phyloP scores from a whole-genome alignment of 2,113 vertebrate species.

The Pholis gunnellus region DNA sequence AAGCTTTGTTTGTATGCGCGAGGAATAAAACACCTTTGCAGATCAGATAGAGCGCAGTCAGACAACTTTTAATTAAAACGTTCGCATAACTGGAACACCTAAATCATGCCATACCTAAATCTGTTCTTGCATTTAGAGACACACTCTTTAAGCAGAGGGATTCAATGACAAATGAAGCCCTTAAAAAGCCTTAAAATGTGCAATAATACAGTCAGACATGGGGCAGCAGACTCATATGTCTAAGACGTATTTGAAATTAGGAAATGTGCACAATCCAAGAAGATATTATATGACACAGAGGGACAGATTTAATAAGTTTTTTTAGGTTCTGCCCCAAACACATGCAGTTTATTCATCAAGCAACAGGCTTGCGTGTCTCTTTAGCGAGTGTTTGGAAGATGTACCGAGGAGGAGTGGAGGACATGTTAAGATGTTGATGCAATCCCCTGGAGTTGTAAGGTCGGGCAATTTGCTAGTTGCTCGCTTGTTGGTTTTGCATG shows the following conservation, averaged over 20 bases:
- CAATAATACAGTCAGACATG: background rate
- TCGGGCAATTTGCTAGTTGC: background rate
- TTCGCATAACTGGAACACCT: background rate
- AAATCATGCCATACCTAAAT: background rate
- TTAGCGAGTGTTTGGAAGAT: background rate
- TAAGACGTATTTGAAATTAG: background rate
- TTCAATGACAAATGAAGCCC: constrained; percentile 19
- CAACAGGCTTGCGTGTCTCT: background rate
- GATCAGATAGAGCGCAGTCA: background rate
- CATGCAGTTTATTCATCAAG: background rate
- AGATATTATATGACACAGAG: background rate
- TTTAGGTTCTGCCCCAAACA: background rate
- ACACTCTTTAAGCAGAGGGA: background rate
- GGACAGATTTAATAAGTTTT: background rate
- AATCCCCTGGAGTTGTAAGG: background rate
- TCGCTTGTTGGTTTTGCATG: background rate
- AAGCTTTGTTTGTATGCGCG: background rate
- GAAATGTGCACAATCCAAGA: background rate
- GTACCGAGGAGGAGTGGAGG: background rate
- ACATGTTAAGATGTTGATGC: background rate
- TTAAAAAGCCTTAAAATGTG: background rate
- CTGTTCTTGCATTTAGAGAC: background rate
- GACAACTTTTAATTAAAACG: too few species aligned
- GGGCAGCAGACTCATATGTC: background rate
- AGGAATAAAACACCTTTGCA: background rate